Evolutionary conservation across 2,113 vertebrate species (phyloP), one percentile per base, ranked within the genome.

Genomic region (Oplegnathus fasciatus): DNA sequence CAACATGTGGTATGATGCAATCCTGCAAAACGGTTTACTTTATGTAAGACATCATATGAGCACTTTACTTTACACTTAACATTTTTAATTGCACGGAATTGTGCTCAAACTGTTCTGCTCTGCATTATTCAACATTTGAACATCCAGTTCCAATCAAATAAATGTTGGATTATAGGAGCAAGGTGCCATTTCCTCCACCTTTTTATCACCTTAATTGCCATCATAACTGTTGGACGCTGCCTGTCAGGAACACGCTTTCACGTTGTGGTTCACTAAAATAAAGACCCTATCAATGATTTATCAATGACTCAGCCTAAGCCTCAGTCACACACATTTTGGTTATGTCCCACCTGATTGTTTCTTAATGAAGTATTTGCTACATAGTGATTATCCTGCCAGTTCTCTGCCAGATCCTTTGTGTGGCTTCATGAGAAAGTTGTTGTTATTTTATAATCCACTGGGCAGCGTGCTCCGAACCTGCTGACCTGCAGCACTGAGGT

Each of bases 401-500:
- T 60, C 61, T 71, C 66, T 55, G 65, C 68, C 71, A 80, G 67
- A 32, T 40, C 46, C 46, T 66, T 76, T 22, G 10, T 76, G 48
- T 61, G n/a, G 50, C 58, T 62, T 80, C 75, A 86, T 84, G 74
- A 62, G 86, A 86, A 89, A 75, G 13, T 40, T 75, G 55, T 70
- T 70, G 58, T 82, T 69, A 37, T 85, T 84, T 78, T 54, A 64
- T 79, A 71, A 89, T 66, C 75, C 61, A 34, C 50, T 68, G 74
- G 55, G 79, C 72, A 58, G 60, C 6, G 9, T 37, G 76, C 80
- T 52, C 52, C 57, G 81, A 90, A 85, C 40, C 65, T 76, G 81
- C 86, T 90, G 83, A 91, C 88, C 86, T 87, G 83, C 83, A 90
- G 71, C 67, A 0, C 55, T 44, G 84, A 62, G 66, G 58, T 69